A percentile compares a stretch with the other conserved stretches of the same genome.
These are phyloP conservation scores for Paracyprichromis sp. DNA, from an alignment of 2,113 vertebrate species.

Conservation along the genomic window DNA sequence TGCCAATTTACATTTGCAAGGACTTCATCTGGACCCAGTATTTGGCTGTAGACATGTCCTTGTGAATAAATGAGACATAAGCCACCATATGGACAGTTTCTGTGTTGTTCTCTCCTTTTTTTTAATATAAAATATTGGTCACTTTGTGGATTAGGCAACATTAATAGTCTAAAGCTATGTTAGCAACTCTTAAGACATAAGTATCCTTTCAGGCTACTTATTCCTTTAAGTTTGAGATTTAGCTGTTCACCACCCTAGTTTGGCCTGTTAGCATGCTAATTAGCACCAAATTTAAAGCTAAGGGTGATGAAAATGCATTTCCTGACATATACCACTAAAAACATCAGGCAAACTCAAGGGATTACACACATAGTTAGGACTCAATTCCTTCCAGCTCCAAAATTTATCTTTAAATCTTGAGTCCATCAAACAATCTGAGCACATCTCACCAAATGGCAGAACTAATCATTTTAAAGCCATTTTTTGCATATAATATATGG, in stretches of 20 bases:
- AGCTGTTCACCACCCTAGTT: neutral
- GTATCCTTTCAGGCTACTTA: neutral
- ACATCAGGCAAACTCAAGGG: neutral
- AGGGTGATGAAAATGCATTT: neutral
- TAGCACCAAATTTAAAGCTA: neutral
- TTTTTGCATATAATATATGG: neutral
- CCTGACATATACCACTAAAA: neutral
- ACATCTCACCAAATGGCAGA: neutral
- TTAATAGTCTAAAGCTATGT: neutral
- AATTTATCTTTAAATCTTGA: neutral
- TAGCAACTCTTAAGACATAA: neutral
- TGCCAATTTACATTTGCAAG: conserved; percentile 74
- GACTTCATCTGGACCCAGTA: conserved; percentile 44
- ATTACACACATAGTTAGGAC: neutral
- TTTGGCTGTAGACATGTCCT: neutral
- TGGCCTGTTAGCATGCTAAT: neutral
- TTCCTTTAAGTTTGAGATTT: neutral
- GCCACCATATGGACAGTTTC: neutral
- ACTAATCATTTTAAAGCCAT: neutral
- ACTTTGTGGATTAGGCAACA: neutral
- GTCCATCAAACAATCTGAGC: neutral
- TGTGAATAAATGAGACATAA: neutral
- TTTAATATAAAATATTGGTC: neutral
- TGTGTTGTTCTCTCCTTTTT: neutral
- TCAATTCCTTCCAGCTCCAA: neutral